Conservation (phyloP, 2,113 vertebrate genomes). For the Apeltes quadracus region DNA sequence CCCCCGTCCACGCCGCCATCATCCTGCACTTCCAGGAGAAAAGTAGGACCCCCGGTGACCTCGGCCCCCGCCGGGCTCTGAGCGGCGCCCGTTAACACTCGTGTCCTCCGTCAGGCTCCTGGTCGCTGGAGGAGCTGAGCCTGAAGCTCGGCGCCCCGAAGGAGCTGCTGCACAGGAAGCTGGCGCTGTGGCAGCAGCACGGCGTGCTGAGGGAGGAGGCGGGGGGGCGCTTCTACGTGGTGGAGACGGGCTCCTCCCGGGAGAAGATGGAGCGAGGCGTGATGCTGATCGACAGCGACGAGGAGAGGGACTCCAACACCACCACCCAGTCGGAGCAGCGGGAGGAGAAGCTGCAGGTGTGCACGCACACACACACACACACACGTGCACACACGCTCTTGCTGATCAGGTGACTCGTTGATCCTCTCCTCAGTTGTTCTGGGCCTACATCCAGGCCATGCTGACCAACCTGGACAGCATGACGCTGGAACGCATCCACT, state of each 20-base stretch:
- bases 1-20: slow-evolving; percentile 93
- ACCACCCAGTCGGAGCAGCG: slow-evolving; percentile 97
- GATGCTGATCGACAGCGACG: slow-evolving; percentile 94
- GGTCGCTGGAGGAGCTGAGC: slow-evolving; percentile 92
- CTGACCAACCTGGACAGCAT: slow-evolving; percentile 97
- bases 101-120: slow-evolving; percentile 77
- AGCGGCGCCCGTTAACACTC: no score
- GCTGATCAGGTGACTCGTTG: no score
- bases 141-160: slow-evolving; percentile 86
- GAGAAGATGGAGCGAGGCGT: slow-evolving; percentile 87
- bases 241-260: slow-evolving; percentile 88
- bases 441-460: slow-evolving; percentile 99
- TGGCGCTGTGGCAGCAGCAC: slow-evolving; percentile 96
- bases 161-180: slow-evolving; percentile 88
- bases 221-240: slow-evolving; percentile 84
- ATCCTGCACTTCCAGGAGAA: slow-evolving; percentile 96
- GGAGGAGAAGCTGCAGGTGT: slow-evolving; percentile 96
- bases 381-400: no score
- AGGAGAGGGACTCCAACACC: slow-evolving; percentile 96
- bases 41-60: slow-evolving; percentile 66
- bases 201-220: slow-evolving; percentile 92
- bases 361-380: not conserved
- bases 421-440: slow-evolving; percentile 87
- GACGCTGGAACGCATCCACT: slow-evolving; percentile 95
- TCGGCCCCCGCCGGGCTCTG: no score